These are phyloP conservation scores for Anguilla rostrata DNA, from an alignment of 2,113 vertebrate species.

Conservation along the genomic window DNA sequence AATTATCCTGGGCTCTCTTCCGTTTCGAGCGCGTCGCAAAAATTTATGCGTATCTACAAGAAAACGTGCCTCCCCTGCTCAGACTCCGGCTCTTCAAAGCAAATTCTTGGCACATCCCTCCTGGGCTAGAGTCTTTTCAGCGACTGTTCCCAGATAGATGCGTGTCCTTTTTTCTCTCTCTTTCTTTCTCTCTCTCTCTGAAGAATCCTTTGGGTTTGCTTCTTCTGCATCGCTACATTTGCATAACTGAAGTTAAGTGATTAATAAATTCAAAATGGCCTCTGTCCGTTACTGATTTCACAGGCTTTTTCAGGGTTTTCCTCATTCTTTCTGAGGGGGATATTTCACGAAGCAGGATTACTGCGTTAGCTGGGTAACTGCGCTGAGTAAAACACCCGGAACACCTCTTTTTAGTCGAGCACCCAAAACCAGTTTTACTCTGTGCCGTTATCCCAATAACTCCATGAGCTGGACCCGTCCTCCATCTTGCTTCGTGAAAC, in stretches of 20 bases:
- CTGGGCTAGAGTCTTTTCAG: neutral
- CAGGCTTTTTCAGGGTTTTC: neutral
- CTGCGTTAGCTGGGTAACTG: too few species aligned
- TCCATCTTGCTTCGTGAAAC: too few species aligned
- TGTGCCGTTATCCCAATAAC: too few species aligned
- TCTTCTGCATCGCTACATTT: neutral
- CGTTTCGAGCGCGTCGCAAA: neutral
- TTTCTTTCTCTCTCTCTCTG: neutral
- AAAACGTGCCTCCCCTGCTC: neutral
- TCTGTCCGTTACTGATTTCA: neutral
- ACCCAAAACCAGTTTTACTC: too few species aligned
- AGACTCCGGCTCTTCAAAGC: neutral
- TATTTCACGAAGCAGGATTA: too few species aligned
- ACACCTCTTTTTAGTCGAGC: too few species aligned
- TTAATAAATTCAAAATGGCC: neutral
- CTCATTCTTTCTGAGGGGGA: neutral
- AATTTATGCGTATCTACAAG: neutral
- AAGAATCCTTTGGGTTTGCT: neutral
- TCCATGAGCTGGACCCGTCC: too few species aligned
- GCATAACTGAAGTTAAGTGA: neutral
- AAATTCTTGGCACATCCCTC: neutral
- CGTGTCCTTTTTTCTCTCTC: neutral
- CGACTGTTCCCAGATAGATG: neutral
- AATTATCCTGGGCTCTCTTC: neutral
- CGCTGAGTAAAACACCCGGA: too few species aligned